Evolutionary conservation across 2,888 invertebrate species (phyloP).

Genomic region (Dyspetes luteomarginatus): DNA sequence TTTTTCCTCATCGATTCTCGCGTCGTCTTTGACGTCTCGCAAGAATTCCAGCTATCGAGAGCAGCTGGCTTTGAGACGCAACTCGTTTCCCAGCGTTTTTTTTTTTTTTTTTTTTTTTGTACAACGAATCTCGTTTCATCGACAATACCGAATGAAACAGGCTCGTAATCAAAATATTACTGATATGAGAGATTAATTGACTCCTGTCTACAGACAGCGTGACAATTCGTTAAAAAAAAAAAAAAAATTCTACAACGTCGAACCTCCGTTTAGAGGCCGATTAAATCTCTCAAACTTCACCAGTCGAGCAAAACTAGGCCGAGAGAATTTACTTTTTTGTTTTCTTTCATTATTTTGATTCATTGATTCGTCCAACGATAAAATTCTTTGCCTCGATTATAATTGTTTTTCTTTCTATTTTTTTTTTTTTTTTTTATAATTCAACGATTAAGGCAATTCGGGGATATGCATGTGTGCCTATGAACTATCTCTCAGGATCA

Average conservation of each 20-base stretch:
- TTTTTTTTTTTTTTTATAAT: conserved; percentile 41
- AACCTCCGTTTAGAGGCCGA: conserved; percentile 5
- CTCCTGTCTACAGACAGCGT: conserved; percentile 47
- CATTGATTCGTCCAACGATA: conserved; percentile 44
- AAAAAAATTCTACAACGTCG: conserved; percentile 7
- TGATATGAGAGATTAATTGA: conserved; percentile 61
- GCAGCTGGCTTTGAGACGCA: conserved; percentile 43
- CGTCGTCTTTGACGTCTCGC: conserved; percentile 31
- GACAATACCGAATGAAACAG: conserved; percentile 24
- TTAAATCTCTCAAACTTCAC: conserved; percentile 26
- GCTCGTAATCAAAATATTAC: conserved; percentile 45
- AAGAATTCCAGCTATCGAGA: conserved; percentile 22
- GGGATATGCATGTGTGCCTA: conserved; percentile 61
- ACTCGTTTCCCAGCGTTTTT: not conserved
- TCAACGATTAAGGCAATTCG: conserved; percentile 65
- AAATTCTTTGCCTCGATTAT: conserved; percentile 49
- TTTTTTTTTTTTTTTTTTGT: not conserved
- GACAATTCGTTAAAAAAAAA: conserved; percentile 39
- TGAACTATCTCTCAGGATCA: conserved; percentile 49
- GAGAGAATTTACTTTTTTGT: conserved; percentile 11
- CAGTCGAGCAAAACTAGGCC: conserved; percentile 54
- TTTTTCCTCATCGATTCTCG: not conserved
- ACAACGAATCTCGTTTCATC: conserved; percentile 9
- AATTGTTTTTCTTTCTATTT: conserved; percentile 1
- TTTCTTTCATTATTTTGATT: conserved; percentile 27